Evolutionary conservation across 2,113 vertebrate species (phyloP).

Genomic region (Actenoides hombroni): DNA sequence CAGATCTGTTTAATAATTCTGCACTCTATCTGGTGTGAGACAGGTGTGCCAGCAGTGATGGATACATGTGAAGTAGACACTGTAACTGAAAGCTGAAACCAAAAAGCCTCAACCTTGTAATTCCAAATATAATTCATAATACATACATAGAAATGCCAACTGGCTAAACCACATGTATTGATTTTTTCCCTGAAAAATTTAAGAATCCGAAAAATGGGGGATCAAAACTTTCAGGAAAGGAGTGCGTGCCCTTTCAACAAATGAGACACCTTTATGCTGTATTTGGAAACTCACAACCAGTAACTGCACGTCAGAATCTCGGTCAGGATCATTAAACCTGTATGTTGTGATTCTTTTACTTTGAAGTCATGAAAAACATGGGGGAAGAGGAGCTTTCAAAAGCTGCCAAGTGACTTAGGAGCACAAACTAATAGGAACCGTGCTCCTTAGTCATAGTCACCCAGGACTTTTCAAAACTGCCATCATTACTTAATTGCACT

Average conservation of each 20-base stretch:
- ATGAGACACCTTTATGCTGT: not conserved
- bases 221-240: not conserved
- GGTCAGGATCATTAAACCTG: not conserved
- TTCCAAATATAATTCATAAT: not conserved
- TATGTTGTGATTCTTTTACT: not conserved
- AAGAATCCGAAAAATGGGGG: not conserved
- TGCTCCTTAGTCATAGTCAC: not conserved
- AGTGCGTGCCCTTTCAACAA: not conserved
- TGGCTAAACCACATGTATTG: not conserved
- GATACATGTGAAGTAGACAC: not conserved
- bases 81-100: not conserved
- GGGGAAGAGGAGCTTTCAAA: not conserved
- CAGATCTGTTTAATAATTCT: not conserved
- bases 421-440: conserved; percentile 5
- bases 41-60: not conserved
- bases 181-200: not conserved
- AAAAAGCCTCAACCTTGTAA: not conserved
- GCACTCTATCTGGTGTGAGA: not conserved
- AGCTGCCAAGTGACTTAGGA: not conserved
- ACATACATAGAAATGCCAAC: not conserved
- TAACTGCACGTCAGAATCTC: not conserved
- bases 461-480: not conserved
- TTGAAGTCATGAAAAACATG: not conserved
- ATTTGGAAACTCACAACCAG: not conserved
- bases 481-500: not conserved